These are phyloP conservation scores for Drosophila greeni DNA, from an alignment of 2,888 invertebrate genomes.

Conservation along the genomic window DNA sequence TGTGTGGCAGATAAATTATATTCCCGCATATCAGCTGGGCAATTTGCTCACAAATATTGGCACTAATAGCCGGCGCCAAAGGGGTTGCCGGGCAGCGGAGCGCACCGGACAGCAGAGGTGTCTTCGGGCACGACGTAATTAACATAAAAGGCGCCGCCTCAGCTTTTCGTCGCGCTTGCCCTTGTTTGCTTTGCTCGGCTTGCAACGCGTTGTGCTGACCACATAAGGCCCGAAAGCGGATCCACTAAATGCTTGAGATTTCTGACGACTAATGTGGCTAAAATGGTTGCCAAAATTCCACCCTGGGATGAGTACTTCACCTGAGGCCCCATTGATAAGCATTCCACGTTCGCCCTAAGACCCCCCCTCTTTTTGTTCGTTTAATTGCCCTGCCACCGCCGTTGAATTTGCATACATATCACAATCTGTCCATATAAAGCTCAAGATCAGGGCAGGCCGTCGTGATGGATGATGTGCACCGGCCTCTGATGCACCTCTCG, in stretches of 20 bases:
- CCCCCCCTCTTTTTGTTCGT: conserved; percentile 10
- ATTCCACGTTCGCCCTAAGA: conserved; percentile 48
- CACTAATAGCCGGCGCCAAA: conserved; percentile 43
- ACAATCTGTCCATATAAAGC: conserved; percentile 58
- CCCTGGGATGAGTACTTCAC: neutral
- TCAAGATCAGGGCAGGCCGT: conserved; percentile 39
- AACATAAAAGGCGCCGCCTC: conserved; percentile 68
- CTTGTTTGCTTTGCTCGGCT: conserved; percentile 36
- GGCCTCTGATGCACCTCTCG: neutral
- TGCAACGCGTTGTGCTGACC: conserved; percentile 49
- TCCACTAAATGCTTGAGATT: conserved; percentile 13
- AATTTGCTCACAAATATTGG: conserved; percentile 54
- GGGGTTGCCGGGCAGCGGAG: conserved; percentile 1
- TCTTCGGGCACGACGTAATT: conserved; percentile 43
- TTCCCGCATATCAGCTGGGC: conserved; percentile 34
- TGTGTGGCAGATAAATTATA: conserved; percentile 65
- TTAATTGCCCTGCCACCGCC: conserved; percentile 8
- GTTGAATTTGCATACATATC: conserved; percentile 46
- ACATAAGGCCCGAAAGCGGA: conserved; percentile 24
- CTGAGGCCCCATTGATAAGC: conserved; percentile 42
- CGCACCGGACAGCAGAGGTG: conserved; percentile 6
- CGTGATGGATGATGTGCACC: conserved; percentile 20
- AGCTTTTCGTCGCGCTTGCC: conserved; percentile 23
- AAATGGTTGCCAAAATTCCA: neutral
- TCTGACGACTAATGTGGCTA: neutral